Base-by-base conservation (phyloP, 1,140 invertebrate species). In the Drosophila willistoni region DNA sequence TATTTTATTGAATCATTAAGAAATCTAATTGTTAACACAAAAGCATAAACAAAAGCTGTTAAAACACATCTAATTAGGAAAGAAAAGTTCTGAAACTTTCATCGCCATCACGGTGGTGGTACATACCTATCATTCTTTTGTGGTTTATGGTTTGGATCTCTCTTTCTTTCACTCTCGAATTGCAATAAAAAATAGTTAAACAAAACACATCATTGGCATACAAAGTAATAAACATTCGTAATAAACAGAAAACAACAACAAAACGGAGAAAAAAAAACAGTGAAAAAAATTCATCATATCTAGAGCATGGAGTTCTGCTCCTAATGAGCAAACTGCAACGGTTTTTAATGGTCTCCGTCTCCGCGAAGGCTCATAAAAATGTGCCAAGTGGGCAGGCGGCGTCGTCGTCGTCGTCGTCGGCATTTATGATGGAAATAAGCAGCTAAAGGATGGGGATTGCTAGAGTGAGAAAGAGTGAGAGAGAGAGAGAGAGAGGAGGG, bases 281-380 rank as follows among this genome's bases (percentile, higher is more conserved):
- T 1, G 73, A 82, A 61, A 73, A 73, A 59, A 84, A 84, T 84
- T 81, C 75, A 81, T 89, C 84, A 89, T 89, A 89, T 89, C 85
- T 89, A 25, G 84, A 89, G 77, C 84, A 89, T 72, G 42, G 57
- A 60, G 66, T 19, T 59, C 60, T 39, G 61, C 79, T 57, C 60
- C 84, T 89, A 89, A 89, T 81, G 84, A 89, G 84, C 84, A 73
- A 84, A 87, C 77, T 84, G 80, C 85, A 89, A 73, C 85, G 71
- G 63, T 81, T 89, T 89, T 89, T 87, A 87, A 87, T 84, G 84
- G 61, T 64, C 70, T 77, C 56, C 71, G 59, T 14, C 60, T 71
- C 60, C 17, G 44, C 44, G 17, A 62, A 64, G 62, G 68, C 73
- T 68, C 80, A 73, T 87, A 89, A 89, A 79, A 89, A 84, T 89